phyloP scores from a whole-genome alignment of 2,113 vertebrate species.

The Semnopithecus entellus region DNA sequence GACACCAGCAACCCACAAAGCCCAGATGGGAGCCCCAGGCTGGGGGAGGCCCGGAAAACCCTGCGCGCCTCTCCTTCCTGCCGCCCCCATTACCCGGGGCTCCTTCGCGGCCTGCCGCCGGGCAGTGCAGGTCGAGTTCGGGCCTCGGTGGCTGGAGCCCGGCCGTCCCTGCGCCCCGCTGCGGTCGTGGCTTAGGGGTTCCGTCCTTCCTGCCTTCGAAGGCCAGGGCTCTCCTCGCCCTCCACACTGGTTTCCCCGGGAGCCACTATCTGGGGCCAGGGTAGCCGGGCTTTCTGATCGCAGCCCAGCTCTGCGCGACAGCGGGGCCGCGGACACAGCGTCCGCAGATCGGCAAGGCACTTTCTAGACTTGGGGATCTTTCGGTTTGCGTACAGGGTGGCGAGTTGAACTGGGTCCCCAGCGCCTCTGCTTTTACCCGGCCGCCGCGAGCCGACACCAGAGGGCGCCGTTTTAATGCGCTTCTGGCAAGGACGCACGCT shows the following conservation, averaged over 20 bases:
- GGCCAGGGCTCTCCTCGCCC: not conserved
- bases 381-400: not conserved
- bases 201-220: not conserved
- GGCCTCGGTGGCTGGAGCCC: not conserved
- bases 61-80: fast-evolving
- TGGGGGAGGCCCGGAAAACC: not conserved
- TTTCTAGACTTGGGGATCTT: not conserved
- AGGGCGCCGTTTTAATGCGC: slow-evolving; percentile 73
- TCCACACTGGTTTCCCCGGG: not conserved
- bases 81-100: not conserved
- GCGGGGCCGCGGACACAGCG: not conserved
- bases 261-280: not conserved
- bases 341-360: not conserved
- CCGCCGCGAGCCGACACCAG: slow-evolving; percentile 55
- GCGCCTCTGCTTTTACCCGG: slow-evolving; percentile 14
- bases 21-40: not conserved
- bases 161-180: no score
- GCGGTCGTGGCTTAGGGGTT: not conserved
- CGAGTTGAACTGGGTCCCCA: not conserved
- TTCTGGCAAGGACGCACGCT: not conserved
- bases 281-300: fast-evolving
- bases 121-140: not conserved
- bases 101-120: not conserved
- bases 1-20: not conserved
- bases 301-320: not conserved